Evolutionary conservation across 1,140 invertebrate genomes (phyloP), one percentile per base, ranked within the genome.

Genomic region (Ganaspis sp.): DNA sequence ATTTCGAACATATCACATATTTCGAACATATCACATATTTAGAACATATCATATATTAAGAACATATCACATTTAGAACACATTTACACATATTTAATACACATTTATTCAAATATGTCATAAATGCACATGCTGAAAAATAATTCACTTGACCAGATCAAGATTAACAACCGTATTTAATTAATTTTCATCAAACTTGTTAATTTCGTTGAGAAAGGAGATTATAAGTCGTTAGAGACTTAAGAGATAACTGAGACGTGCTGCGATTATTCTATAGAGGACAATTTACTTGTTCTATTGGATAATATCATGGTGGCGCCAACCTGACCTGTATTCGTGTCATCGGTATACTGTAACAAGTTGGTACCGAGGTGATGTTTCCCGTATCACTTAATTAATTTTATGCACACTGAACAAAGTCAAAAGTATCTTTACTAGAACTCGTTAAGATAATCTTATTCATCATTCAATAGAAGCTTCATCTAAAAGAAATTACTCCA

Each of bases 201-300:
- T 15, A 21, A 11, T 12, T 26, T 23, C 37, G 12, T 78, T 76
- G 53, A 45, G 19, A 45, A 77, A 73, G 73, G 80, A 26, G 72
- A 81, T 75, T 69, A 76, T 69, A 21, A 40, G 23, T 72, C 45
- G 23, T 71, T 64, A 54, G 58, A 29, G 54, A 72, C 49, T 64
- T 72, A 40, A 72, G 78, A 40, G 45, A 40, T 42, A 42, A 49
- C 58, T 17, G 69, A 21, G 78, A 69, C 76, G 23, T 64, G 23
- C 12, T 34, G 53, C 82, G 81, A 87, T 87, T 87, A 87, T 84
- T 75, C 78, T 80, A 83, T 85, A 82, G 81, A 83, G 79, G 72
- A 82, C 83, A 85, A 87, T 86, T 85, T 80, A 78, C 79, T 69
- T 75, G 71, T 54, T 82, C 81, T 72, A 87, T 87, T 86, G 86